These are phyloP conservation scores for Scarus forsteni DNA, from an alignment of 2,797 vertebrate genomes.

Conservation along the genomic window DNA sequence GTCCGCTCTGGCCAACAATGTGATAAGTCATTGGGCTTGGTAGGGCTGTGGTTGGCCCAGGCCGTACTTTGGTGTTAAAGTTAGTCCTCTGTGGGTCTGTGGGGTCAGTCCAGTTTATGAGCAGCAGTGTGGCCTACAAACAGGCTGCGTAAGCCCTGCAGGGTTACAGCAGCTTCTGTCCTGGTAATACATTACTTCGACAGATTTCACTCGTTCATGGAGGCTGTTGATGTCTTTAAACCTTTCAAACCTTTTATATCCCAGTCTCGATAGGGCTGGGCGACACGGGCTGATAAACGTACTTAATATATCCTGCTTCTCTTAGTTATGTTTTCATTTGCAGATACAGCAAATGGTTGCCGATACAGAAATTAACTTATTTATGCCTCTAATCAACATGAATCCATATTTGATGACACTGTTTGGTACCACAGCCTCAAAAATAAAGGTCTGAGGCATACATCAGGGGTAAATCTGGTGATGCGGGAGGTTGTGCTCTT, in stretches of 20 bases:
- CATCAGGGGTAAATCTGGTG: no score
- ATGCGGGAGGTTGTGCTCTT: no score
- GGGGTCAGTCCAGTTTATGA: conserved; percentile 69
- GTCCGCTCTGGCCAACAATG: conserved; percentile 63
- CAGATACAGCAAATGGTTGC: no score
- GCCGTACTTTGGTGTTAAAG: conserved; percentile 60
- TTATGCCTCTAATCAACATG: no score
- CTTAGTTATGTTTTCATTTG: no score
- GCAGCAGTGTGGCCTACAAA: conserved; percentile 40
- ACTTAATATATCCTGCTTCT: no score
- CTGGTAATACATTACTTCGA: conserved; percentile 1
- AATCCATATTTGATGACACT: no score
- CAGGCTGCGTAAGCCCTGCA: conserved; percentile 39
- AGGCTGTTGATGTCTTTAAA: neutral
- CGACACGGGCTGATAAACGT: no score
- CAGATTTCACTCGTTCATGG: conserved; percentile 13
- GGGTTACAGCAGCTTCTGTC: neutral
- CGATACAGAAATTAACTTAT: no score
- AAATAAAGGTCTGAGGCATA: no score
- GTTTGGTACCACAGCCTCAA: no score
- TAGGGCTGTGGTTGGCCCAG: conserved; percentile 57
- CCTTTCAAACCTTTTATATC: neutral
- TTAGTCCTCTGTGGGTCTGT: conserved; percentile 60
- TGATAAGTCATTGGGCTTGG: conserved; percentile 79
- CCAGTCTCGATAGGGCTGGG: no score